Percentiles rank a stretch among this genome's conserved stretches.
These are phyloP conservation scores for Drosophila heteroneura DNA, from an alignment of 2,888 invertebrate species.

Conservation along the genomic window DNA sequence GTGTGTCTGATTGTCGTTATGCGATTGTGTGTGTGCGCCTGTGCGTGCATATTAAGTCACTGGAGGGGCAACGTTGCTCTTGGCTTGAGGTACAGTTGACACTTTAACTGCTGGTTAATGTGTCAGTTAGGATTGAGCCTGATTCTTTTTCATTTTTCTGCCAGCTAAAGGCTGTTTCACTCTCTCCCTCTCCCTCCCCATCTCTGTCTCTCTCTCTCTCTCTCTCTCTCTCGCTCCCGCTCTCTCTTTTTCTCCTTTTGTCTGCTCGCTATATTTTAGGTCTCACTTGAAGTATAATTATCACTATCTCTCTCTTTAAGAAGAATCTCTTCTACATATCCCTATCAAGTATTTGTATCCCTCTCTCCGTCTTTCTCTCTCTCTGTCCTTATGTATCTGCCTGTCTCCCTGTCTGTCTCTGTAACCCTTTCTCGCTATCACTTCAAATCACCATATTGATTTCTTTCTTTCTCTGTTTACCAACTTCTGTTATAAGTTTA, in stretches of 20 bases:
- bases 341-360: background rate
- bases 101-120: constrained; percentile 71
- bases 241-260: background rate
- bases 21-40: constrained; percentile 24
- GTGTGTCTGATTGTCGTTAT: constrained; percentile 1
- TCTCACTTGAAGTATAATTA: background rate
- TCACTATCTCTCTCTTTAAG: background rate
- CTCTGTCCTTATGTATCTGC: background rate
- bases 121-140: constrained; percentile 49
- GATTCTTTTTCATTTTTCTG: constrained; percentile 23
- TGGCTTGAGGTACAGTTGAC: constrained; percentile 70
- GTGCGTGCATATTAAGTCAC: constrained; percentile 13
- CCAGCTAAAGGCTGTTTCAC: background rate
- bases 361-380: background rate
- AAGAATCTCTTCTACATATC: background rate
- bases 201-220: background rate
- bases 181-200: background rate
- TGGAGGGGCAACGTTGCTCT: constrained; percentile 13
- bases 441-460: background rate
- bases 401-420: background rate
- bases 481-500: background rate
- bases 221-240: background rate
- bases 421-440: background rate
- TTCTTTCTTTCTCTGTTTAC: background rate
- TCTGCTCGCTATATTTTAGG: background rate